Evolutionary conservation across 92 coral and sea anemone genomes (phyloP), one percentile per base, ranked within the genome.

Genomic region (Porites cylindrica): DNA sequence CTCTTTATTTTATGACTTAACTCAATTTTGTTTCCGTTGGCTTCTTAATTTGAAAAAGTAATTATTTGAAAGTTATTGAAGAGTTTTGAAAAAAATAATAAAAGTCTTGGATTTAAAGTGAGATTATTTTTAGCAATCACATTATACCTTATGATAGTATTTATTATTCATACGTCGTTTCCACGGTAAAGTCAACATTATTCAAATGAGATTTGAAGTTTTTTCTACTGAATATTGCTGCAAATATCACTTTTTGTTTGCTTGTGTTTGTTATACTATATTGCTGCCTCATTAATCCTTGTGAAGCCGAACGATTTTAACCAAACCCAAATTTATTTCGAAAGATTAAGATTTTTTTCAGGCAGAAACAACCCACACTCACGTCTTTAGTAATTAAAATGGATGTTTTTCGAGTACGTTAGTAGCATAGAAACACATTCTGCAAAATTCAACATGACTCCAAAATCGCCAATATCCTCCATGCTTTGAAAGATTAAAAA

Each of bases 61-160:
- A 1, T 3, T 47, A 3, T 8, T 7, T 11, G 72, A 1, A 67
- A 9, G 24, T 2, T 23, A 67, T 8, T 5, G 64, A 75, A 52
- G 64, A 23, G 12, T 72, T 72, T 53, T 29, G 47, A 1, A 54
- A 59, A 18, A 18, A 17, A 38, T 38, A 38, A 38, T 4, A 38
- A 4, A 56, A 5, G 4, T 71, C 51, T 54, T 32, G 65, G n/a
- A 50, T 23, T 21, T 61, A 23, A 73, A 83, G 10, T 75, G 8
- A 20, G 51, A 32, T 81, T 94, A 94, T 92, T 86, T 94, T 89
- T 92, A 88, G 95, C 90, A 1, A 91, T 90, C 81, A 90, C 92
- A 83, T 92, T 87, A 92, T 90, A 89, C 73, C 16, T 70, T 74
- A 87, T 29, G 51, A 84, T 58, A 63, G 80, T 38, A 77, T 94